Evolutionary conservation across 2,888 invertebrate species (phyloP).

Genomic region (Lithophane semibrunnea): DNA sequence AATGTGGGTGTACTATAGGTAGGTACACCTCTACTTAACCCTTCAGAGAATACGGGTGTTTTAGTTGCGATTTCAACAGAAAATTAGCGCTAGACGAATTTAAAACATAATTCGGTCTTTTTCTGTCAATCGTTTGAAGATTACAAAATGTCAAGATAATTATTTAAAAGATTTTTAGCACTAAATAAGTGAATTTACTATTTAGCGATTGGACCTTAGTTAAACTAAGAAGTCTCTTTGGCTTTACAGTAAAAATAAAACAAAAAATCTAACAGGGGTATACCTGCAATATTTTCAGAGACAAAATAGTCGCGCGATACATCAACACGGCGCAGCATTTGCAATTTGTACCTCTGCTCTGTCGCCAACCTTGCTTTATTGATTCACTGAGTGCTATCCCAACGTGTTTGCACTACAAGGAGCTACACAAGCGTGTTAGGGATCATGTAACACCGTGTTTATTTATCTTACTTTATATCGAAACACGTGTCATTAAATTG

Average conservation of each 20-base stretch:
- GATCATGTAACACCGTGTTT: conserved; percentile 10
- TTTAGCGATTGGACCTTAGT: too few relatives aligned
- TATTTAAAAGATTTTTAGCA: too few relatives aligned
- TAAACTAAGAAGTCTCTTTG: neutral
- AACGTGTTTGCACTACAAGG: conserved; percentile 34
- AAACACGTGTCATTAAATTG: neutral
- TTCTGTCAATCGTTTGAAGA: too few relatives aligned
- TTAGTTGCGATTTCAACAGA: too few relatives aligned
- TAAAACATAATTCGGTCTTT: too few relatives aligned
- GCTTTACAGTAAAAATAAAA: neutral
- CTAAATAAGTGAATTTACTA: too few relatives aligned
- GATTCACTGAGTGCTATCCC: conserved; percentile 30
- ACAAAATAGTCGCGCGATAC: conserved; percentile 12
- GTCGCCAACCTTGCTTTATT: conserved; percentile 56
- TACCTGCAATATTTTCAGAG: conserved; percentile 36
- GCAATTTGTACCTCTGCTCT: conserved; percentile 73
- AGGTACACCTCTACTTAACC: too few relatives aligned
- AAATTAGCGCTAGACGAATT: too few relatives aligned
- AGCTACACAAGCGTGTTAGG: conserved; percentile 14
- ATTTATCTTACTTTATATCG: conserved; percentile 7
- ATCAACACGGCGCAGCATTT: conserved; percentile 70
- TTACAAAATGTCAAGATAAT: too few relatives aligned
- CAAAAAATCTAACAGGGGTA: neutral
- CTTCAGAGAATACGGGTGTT: too few relatives aligned
- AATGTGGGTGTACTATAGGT: too few relatives aligned